Evolutionary conservation across 2,888 invertebrate genomes (phyloP), one percentile per base, ranked within the genome.

Genomic region (Philereme transversata): DNA sequence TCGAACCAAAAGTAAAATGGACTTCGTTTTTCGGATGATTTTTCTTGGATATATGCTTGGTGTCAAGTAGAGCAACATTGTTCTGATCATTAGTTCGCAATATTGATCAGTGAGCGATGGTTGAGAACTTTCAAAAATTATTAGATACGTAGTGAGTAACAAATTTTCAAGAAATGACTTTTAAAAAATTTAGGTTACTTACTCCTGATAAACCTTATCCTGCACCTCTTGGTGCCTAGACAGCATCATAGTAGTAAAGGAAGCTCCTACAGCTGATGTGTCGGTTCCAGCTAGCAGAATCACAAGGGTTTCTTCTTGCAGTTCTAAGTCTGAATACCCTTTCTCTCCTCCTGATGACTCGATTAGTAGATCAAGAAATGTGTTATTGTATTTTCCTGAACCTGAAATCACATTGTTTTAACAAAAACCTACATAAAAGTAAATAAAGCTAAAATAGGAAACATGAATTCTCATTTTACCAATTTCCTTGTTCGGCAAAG

Each of bases 241-340:
- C 36, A 86, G 57, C 75, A 85, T 65, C 0, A 74, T 56, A 1
- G 73, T 49, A 0, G 75, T 67, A 44, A 80, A 84, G 0, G 75
- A 69, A 0, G 66, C 58, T 0, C 75, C 79, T 0, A 78, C 77
- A 5, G 84, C 81, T 0, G 82, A 76, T 0, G 83, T 84, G 44
- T 84, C 86, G 0, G 81, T 82, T 0, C 83, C 83, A 10, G 83
- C 86, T 0, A 80, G 4, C 5, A 78, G 11, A 11, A 11, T 40
- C 8, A 40, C 40, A 6, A 82, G 11, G 0, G 70, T 70, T 53
- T 86, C 86, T 11, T 86, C 85, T 3, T 64, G 69, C 0, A 86
- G 59, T 48, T 83, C 80, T 3, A 64, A 5, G 22, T 82, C 67
- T 58, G 40, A 40, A 40, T 40, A 40, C 40, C 40, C 40, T 40